A percentile compares a stretch with the other conserved stretches of the same genome.
Conservation (phyloP, 1,140 invertebrate genomes). For the Acromyrmex charruanus region DNA sequence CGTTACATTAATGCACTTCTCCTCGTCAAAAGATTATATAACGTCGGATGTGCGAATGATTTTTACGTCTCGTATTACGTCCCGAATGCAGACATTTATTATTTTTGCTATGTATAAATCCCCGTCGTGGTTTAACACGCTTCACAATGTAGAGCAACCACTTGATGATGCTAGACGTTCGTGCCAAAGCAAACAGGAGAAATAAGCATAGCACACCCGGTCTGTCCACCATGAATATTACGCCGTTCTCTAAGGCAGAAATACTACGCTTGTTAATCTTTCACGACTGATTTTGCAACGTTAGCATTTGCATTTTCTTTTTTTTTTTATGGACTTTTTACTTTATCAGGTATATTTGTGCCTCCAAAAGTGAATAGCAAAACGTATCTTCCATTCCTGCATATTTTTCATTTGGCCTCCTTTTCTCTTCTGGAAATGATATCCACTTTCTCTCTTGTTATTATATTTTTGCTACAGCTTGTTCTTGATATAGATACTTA, state of each 20-base stretch:
- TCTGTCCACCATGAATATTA: slow-evolving; percentile 31
- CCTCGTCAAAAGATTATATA: slow-evolving; percentile 13
- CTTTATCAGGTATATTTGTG: not conserved
- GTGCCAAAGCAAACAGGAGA: slow-evolving; percentile 59
- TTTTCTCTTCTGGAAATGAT: not conserved
- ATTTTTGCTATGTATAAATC: slow-evolving; percentile 52
- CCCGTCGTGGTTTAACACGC: slow-evolving; percentile 2
- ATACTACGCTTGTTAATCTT: slow-evolving; percentile 28
- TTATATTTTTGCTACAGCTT: not conserved
- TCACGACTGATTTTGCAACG: slow-evolving; percentile 19
- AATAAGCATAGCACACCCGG: slow-evolving; percentile 43
- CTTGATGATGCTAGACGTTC: slow-evolving; percentile 52
- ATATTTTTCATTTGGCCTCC: not conserved
- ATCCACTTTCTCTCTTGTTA: slow-evolving; percentile 27
- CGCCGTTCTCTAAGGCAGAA: slow-evolving; percentile 9
- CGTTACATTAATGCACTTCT: not conserved
- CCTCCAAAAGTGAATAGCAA: not conserved
- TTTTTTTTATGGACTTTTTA: not conserved
- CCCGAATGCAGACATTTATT: slow-evolving; percentile 37
- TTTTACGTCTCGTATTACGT: slow-evolving; percentile 41
- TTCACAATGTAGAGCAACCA: slow-evolving; percentile 59
- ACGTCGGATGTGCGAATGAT: not conserved
- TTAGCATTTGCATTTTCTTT: not conserved
- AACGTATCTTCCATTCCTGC: not conserved
- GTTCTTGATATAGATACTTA: slow-evolving; percentile 23